phyloP scores from a whole-genome alignment of 2,113 vertebrate genomes.

The Ascaphus truei region DNA sequence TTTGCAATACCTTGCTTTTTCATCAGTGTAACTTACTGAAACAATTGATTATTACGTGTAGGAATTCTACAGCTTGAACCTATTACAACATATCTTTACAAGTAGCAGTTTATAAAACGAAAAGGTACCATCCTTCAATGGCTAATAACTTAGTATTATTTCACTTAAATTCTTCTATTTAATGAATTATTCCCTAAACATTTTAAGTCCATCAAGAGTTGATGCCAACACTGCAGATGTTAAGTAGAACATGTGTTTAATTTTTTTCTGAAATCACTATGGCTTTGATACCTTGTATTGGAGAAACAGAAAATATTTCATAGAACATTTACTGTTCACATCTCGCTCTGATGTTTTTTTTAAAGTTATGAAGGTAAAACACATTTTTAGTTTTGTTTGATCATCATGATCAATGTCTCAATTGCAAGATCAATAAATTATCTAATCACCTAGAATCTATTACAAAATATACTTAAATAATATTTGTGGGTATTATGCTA shows the following conservation, averaged over 20 bases:
- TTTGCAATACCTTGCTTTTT: not conserved
- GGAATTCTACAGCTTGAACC: not conserved
- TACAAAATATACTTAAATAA: too few relatives aligned
- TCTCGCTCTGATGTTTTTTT: too few relatives aligned
- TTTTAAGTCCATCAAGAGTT: not conserved
- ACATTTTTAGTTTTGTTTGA: too few relatives aligned
- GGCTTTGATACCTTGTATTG: not conserved
- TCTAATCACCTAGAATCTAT: too few relatives aligned
- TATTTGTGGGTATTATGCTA: too few relatives aligned
- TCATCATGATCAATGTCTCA: too few relatives aligned
- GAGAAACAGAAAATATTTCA: too few relatives aligned
- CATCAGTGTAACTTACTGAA: conserved; percentile 4
- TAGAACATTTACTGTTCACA: too few relatives aligned
- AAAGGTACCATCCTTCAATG: not conserved
- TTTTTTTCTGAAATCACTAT: not conserved
- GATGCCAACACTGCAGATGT: not conserved
- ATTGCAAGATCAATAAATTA: too few relatives aligned
- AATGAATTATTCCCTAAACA: conserved; percentile 8
- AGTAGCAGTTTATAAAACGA: conserved; percentile 12
- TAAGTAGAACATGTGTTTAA: too few relatives aligned
- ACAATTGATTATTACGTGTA: conserved; percentile 10
- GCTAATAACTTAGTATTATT: conserved; percentile 1
- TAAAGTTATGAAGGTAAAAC: too few relatives aligned
- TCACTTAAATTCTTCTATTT: not conserved
- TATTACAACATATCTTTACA: conserved; percentile 3